Conservation (phyloP, 2,888 invertebrate species). For the Timema podura region DNA sequence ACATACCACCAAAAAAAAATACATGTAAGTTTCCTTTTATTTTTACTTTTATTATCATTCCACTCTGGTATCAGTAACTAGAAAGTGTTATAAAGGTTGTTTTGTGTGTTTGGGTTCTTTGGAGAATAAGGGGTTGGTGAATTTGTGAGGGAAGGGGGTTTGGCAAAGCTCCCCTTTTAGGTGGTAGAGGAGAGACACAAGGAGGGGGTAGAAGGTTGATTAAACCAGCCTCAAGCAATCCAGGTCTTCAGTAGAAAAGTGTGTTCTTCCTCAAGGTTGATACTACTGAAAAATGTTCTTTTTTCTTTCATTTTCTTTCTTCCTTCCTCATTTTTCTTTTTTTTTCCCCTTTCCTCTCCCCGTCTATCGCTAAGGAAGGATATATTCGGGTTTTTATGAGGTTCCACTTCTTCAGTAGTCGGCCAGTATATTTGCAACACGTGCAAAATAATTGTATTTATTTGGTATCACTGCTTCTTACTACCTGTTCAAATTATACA, state of each 20-base stretch:
- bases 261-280: neutral
- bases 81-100: conserved; percentile 17
- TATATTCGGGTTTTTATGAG: too few species aligned
- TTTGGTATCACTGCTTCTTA: too few species aligned
- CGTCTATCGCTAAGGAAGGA: neutral
- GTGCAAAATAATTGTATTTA: too few species aligned
- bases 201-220: conserved; percentile 10
- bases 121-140: conserved; percentile 3
- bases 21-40: neutral
- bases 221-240: conserved; percentile 14
- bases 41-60: neutral
- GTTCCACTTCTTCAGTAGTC: too few species aligned
- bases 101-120: neutral
- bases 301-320: conserved; percentile 6
- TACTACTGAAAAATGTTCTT: neutral
- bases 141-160: neutral
- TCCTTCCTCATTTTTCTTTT: neutral
- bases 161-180: neutral
- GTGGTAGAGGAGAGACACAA: neutral
- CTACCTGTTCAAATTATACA: too few species aligned
- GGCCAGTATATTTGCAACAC: too few species aligned
- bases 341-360: neutral
- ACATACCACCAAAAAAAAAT: too few species aligned
- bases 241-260: neutral
- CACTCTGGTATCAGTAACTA: conserved; percentile 14